Conservation (phyloP, 2,113 vertebrate genomes). For the Albula glossodonta region DNA sequence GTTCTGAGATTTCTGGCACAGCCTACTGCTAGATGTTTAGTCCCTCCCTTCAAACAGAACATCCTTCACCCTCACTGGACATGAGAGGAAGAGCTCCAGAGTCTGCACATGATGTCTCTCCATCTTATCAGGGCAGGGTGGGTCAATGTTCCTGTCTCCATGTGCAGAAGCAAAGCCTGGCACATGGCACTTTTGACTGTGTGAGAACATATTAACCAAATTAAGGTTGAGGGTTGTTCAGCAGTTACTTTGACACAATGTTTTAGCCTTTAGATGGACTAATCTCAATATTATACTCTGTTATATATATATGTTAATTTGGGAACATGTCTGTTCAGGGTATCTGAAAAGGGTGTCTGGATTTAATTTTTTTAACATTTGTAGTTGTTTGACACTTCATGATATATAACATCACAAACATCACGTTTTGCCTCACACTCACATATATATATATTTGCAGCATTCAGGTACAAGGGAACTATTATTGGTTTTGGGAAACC, state of each 20-base stretch:
- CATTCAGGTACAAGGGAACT: too few relatives aligned
- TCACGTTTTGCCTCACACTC: too few relatives aligned
- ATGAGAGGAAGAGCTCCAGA: neutral
- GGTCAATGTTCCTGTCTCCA: neutral
- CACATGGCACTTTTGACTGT: neutral
- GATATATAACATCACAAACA: too few relatives aligned
- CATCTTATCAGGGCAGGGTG: neutral
- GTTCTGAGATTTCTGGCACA: conserved; percentile 35
- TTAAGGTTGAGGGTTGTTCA: neutral
- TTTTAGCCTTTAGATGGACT: too few relatives aligned
- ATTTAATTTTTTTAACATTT: too few relatives aligned
- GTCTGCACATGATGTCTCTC: neutral
- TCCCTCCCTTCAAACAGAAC: neutral
- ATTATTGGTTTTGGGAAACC: too few relatives aligned
- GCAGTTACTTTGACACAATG: neutral
- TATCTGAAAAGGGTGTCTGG: too few relatives aligned
- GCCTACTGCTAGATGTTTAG: conserved; percentile 25
- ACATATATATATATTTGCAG: too few relatives aligned
- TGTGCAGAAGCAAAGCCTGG: neutral
- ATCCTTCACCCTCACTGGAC: neutral
- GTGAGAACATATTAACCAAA: neutral
- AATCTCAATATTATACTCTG: too few relatives aligned
- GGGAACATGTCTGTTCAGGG: too few relatives aligned
- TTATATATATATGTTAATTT: too few relatives aligned
- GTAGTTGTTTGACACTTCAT: too few relatives aligned